Base-by-base conservation (phyloP, 2,113 vertebrate species). In the Menura novaehollandiae region DNA sequence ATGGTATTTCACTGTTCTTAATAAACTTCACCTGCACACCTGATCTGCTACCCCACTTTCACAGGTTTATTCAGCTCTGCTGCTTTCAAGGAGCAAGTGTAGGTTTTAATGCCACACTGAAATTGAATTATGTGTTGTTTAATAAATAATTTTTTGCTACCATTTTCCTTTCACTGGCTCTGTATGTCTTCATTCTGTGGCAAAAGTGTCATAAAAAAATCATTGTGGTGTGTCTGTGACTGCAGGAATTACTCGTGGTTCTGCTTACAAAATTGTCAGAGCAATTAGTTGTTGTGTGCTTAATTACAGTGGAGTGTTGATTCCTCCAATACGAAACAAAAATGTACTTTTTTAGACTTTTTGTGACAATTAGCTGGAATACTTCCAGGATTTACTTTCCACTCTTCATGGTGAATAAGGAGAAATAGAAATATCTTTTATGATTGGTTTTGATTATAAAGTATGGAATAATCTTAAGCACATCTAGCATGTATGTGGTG, bases 71-170 rank as follows among this genome's bases (percentile, higher is more conserved):
- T 71, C n/a, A 37, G 22, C 39, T 86, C 39, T 84, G 20, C 62
- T 49, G 0, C 74, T 89, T 63, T 60, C 39, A 71, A 72, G 33
- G 22, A 56, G 7, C 35, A 78, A n/a, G 17, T 59, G 13, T 11
- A 64, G 10, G 5, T 67, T 49, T 71, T 63, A 58, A 71, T 81
- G 19, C 13, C n/a, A 49, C 20, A 15, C 39, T 81, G 32, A 33
- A 86, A 80, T 4, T 44, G 24, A 85, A 46, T 72, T 35, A 35
- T 33, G 9, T 69, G 30, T 6, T 60, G 15, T 56, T 89, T 53
- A 95, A 92, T 94, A 94, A 97, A 89, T 39, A 47, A 16, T 14
- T 75, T 78, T 88, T 92, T 91, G 24, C 41, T 82, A 68, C 66
- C 20, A 9, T 64, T 87, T 69, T 79, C 35, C 22, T 76, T 85